phyloP scores from a whole-genome alignment of 2,888 invertebrate species.

The Ormyrus labotus region DNA sequence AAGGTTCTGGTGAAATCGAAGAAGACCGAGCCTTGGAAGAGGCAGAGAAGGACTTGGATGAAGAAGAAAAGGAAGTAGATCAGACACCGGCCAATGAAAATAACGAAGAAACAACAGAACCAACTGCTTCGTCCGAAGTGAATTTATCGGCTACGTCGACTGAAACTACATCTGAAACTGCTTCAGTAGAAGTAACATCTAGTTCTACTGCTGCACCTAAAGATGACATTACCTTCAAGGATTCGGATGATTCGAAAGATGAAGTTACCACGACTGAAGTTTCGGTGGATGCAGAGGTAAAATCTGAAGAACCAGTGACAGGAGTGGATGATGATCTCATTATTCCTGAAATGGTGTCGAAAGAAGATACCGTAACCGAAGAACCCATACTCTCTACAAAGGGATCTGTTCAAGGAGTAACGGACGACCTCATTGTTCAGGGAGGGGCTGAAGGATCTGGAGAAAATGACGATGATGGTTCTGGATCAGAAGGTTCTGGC shows the following conservation, averaged over 20 bases:
- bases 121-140: slow-evolving; percentile 20
- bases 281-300: neutral
- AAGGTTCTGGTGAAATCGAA: slow-evolving; percentile 59
- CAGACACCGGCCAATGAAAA: slow-evolving; percentile 22
- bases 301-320: slow-evolving; percentile 22
- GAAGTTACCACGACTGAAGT: slow-evolving; percentile 29
- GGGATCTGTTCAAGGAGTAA: neutral
- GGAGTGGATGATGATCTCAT: slow-evolving; percentile 13
- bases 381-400: neutral
- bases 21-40: slow-evolving; percentile 14
- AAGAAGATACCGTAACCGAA: slow-evolving; percentile 5
- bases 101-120: slow-evolving; percentile 44
- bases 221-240: slow-evolving; percentile 34
- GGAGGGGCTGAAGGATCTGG: slow-evolving; percentile 71
- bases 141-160: slow-evolving; percentile 18
- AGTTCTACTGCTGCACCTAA: neutral
- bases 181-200: neutral
- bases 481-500: slow-evolving; percentile 72
- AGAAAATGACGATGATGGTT: slow-evolving; percentile 73
- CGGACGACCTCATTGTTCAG: slow-evolving; percentile 37
- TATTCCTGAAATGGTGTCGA: slow-evolving; percentile 10
- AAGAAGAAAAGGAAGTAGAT: slow-evolving; percentile 35
- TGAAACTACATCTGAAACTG: slow-evolving; percentile 6
- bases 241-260: slow-evolving; percentile 38
- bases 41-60: neutral